Evolutionary conservation across 2,888 invertebrate genomes (phyloP), one percentile per base, ranked within the genome.

Genomic region (Acanthosoma haemorrhoidale): DNA sequence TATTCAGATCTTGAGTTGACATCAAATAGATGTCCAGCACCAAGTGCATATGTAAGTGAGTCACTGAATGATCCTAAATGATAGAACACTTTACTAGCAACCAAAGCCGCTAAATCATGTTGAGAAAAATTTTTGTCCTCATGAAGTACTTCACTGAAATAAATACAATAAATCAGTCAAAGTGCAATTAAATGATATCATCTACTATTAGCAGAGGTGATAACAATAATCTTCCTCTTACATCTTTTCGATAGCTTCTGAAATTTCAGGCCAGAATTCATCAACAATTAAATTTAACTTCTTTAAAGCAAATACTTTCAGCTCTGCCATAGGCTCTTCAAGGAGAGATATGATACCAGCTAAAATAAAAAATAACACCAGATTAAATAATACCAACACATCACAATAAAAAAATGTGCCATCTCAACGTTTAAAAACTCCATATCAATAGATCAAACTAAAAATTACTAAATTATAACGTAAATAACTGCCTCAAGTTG

Each of bases 181-280:
- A 36, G 32, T 34, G 6, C 2, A 32, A 13, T 5, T 15, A 18
- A 15, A 60, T n/a, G 2, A 3, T 8, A 60, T 16, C 18, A 43
- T 13, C 43, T 8, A 43, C 43, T 4, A 16, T 43, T 16, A n/a
- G n/a, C n/a, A n/a, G n/a, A n/a, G n/a, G 15, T 34, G 2, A 36
- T 8, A 38, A 15, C n/a, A 25, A 63, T 4, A n/a, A 21, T 15
- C 25, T 39, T 9, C 59, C 58, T 80, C 83, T 81, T 82, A 88
- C 88, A 98, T 96, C 83, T 96, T 97, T 78, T 93, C 93, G 76
- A 98, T 94, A 13, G 96, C 93, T 81, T 98, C 97, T 0, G 96
- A 96, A 76, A 98, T 97, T 83, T 98, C 97, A 8, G 97, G 94
- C 97, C 97, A 98, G 82, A 98, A 98, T 79, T 95, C 93, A 80